phyloP scores from a whole-genome alignment of 1,140 invertebrate genomes.

The Aleiodes sp. region DNA sequence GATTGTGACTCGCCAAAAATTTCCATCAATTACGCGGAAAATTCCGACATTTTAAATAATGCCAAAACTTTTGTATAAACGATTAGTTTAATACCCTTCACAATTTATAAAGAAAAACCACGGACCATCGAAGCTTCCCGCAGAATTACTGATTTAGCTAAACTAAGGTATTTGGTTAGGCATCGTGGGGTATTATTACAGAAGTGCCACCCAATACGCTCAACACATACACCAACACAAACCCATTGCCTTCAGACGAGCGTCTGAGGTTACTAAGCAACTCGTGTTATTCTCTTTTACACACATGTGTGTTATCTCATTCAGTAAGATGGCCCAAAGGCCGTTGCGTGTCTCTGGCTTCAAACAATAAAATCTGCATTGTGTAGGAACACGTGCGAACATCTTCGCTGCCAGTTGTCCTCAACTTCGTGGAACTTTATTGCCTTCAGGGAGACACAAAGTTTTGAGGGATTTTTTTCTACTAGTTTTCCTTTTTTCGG shows the following conservation, averaged over 20 bases:
- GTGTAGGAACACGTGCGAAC: slow-evolving; percentile 15
- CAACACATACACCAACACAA: too few relatives aligned
- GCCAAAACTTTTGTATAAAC: too few relatives aligned
- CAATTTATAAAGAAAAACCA: too few relatives aligned
- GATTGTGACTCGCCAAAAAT: too few relatives aligned
- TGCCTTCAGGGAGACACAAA: background rate
- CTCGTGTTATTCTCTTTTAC: slow-evolving; percentile 34
- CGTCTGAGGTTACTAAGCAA: slow-evolving; percentile 39
- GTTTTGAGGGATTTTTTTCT: background rate
- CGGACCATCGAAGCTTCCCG: too few relatives aligned
- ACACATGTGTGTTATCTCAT: slow-evolving; percentile 10
- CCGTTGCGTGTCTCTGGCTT: background rate
- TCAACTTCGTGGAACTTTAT: background rate
- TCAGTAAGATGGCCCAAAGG: slow-evolving; percentile 27
- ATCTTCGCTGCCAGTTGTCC: background rate
- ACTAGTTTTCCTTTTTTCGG: background rate
- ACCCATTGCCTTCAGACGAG: slow-evolving; percentile 24
- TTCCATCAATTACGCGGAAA: too few relatives aligned
- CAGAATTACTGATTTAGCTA: too few relatives aligned
- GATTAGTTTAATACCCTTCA: too few relatives aligned
- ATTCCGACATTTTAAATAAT: too few relatives aligned
- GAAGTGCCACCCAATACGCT: slow-evolving; percentile 42
- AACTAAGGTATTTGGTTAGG: too few relatives aligned
- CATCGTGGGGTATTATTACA: slow-evolving; percentile 44
- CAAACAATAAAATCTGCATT: slow-evolving; percentile 36